Evolutionary conservation across 2,113 vertebrate genomes (phyloP).

Genomic region (Gambusia holbrooki): DNA sequence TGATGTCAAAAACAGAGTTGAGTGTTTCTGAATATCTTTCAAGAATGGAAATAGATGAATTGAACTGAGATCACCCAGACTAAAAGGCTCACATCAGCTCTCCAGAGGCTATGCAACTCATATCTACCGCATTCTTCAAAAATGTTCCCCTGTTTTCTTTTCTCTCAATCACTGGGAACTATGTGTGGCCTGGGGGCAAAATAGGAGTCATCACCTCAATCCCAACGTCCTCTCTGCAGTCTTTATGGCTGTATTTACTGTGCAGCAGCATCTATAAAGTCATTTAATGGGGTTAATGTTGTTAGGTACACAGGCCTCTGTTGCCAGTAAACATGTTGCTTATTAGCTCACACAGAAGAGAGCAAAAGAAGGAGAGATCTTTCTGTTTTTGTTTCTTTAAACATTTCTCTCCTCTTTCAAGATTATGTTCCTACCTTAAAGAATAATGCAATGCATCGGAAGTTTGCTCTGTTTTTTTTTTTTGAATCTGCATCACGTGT

Average conservation of each 20-base stretch:
- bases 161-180: slow-evolving; percentile 40
- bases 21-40: background rate
- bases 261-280: slow-evolving; percentile 75
- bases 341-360: slow-evolving; percentile 36
- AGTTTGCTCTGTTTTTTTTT: background rate
- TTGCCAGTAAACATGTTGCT: slow-evolving; percentile 80
- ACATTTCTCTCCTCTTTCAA: background rate
- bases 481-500: background rate
- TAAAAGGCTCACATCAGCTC: slow-evolving; percentile 17
- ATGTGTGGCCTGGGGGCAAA: slow-evolving; percentile 57
- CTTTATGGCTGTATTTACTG: slow-evolving; percentile 75
- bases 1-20: background rate
- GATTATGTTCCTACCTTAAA: background rate
- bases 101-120: slow-evolving; percentile 44
- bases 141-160: slow-evolving; percentile 15
- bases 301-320: slow-evolving; percentile 76
- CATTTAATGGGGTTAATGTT: slow-evolving; percentile 80
- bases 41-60: slow-evolving; percentile 24
- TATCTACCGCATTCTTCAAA: slow-evolving; percentile 51
- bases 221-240: slow-evolving; percentile 54
- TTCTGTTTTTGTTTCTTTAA: background rate
- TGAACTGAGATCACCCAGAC: slow-evolving; percentile 28
- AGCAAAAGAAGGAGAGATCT: background rate
- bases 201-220: slow-evolving; percentile 68
- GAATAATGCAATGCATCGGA: background rate